Percentiles rank a stretch among this genome's conserved stretches.
Conservation (phyloP, 1,140 invertebrate genomes). For the Anastatus disparis region DNA sequence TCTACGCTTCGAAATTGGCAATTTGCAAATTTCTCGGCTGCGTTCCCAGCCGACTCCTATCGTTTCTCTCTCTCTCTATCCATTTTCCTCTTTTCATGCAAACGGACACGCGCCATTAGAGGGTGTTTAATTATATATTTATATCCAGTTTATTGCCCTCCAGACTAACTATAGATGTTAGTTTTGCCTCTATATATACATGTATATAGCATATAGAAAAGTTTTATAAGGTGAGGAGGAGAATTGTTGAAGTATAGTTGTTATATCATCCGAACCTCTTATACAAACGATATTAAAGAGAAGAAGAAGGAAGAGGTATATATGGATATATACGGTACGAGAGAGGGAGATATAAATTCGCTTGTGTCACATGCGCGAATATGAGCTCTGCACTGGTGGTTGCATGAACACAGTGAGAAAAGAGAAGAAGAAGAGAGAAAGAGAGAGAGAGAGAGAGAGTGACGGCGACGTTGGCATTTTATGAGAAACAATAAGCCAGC, state of each 20-base stretch:
- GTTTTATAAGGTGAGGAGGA: too few species aligned
- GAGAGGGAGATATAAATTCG: too few species aligned
- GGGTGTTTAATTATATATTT: conserved; percentile 55
- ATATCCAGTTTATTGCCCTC: conserved; percentile 44
- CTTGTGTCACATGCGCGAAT: neutral
- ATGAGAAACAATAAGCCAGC: conserved; percentile 56
- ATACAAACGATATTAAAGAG: too few species aligned
- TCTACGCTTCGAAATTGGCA: conserved; percentile 11
- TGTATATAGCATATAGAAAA: too few species aligned
- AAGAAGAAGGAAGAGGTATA: too few species aligned
- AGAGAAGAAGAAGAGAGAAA: too few species aligned
- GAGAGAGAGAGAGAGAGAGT: neutral
- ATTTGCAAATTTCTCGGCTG: conserved; percentile 20
- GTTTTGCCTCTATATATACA: too few species aligned
- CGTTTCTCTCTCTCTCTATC: too few species aligned
- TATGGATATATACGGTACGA: too few species aligned
- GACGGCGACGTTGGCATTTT: conserved; percentile 42
- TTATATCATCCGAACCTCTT: conserved; percentile 28
- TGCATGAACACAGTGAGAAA: neutral
- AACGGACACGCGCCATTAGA: conserved; percentile 37
- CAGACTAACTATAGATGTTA: too few species aligned
- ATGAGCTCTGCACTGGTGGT: neutral
- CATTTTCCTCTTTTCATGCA: too few species aligned
- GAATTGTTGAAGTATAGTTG: conserved; percentile 3
- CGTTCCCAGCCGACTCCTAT: neutral